These are phyloP conservation scores for Dolomedes plantarius DNA, from an alignment of 2,888 invertebrate genomes.

Conservation along the genomic window DNA sequence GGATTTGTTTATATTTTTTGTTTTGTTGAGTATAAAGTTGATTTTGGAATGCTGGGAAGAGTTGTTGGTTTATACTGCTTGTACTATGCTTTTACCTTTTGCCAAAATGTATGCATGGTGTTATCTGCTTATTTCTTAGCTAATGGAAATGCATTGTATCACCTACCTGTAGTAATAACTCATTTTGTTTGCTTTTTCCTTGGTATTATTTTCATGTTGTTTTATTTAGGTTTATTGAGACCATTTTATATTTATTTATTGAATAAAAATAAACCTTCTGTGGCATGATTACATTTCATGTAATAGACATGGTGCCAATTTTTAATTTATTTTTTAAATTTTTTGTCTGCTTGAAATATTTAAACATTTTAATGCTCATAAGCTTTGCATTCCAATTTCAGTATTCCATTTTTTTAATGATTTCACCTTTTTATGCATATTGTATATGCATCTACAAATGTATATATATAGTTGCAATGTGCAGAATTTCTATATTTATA, in stretches of 20 bases:
- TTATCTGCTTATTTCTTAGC: conserved; percentile 60
- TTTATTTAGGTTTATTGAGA: conserved; percentile 67
- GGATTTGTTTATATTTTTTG: conserved; percentile 70
- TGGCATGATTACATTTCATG: conserved; percentile 13
- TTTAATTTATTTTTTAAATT: conserved; percentile 23
- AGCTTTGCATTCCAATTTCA: conserved; percentile 14
- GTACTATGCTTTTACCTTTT: conserved; percentile 67
- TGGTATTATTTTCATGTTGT: conserved; percentile 61
- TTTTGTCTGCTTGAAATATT: too few relatives aligned
- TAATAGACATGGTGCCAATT: conserved; percentile 44
- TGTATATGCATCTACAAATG: too few relatives aligned
- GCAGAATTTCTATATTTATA: too few relatives aligned
- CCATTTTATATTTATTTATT: conserved; percentile 62
- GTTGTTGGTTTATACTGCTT: conserved; percentile 53
- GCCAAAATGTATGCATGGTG: conserved; percentile 66
- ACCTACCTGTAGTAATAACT: conserved; percentile 46
- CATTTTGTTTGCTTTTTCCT: conserved; percentile 63
- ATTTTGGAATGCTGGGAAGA: conserved; percentile 59
- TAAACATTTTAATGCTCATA: neutral
- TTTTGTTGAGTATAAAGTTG: conserved; percentile 68
- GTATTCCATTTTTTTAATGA: neutral
- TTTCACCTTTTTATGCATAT: too few relatives aligned
- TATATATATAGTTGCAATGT: too few relatives aligned
- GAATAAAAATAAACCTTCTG: conserved; percentile 24
- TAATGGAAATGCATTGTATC: conserved; percentile 13